Evolutionary conservation across 1,140 invertebrate genomes (phyloP), one percentile per base, ranked within the genome.

Genomic region (Gryllus bimaculatus): DNA sequence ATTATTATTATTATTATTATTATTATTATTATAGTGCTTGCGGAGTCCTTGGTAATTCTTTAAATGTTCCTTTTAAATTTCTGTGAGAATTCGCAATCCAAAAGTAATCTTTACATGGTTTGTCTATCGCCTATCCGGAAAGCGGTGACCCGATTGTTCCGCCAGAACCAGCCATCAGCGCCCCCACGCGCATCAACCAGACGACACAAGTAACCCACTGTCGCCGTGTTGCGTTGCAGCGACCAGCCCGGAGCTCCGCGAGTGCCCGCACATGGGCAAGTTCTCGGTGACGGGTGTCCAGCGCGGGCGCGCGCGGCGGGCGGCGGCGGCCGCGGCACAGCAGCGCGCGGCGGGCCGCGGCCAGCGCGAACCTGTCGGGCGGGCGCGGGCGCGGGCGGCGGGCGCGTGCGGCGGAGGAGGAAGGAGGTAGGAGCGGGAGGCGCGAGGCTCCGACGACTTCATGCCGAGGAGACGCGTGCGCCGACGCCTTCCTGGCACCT

Each of bases 251-350:
- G 89, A 90, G 78, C 89, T 89, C 8, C 86, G 89, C 80, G 88
- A 89, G 49, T 93, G 92, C 84, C 92, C 92, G 0, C 90, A 92
- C 82, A 84, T 91, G 81, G 92, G 92, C 0, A 89, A 91, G 81
- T 93, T 92, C 85, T 88, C 88, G 18, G 90, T 93, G 20, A 89
- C 89, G 26, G 89, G 85, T n/a, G 82, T 88, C 76, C 86, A 86
- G 81, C 83, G 84, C 74, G 86, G 85, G 74, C 49, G 54, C 75
- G 2, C 73, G 26, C 49, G 76, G 48, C 13, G 76, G 76, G n/a
- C 74, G 48, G 13, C 47, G 21, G n/a, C 79, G 47, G 21, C 76
- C 47, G 18, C 48, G 76, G n/a, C n/a, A n/a, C n/a, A n/a, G n/a
- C n/a, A n/a, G n/a, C 47, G 76, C 39, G 6, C 39, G 20, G 76